Base-by-base conservation (phyloP, 1,140 invertebrate genomes). In the Antheraea pernyi region DNA sequence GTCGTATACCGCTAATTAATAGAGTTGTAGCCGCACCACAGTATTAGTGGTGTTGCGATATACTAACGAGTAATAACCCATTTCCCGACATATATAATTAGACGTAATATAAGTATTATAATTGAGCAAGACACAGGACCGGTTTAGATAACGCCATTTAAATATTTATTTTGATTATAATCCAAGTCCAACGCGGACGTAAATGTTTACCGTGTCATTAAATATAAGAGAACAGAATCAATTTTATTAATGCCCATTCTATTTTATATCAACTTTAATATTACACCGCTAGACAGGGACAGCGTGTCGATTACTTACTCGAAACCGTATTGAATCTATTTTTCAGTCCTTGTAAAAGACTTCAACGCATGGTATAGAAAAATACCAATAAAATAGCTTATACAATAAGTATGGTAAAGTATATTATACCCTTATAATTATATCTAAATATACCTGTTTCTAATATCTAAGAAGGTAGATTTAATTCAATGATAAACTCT, bases 291-390 rank as follows among this genome's bases (percentile, higher is more conserved):
- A 53, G 9, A 6, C 46, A 53, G 46, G 46, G 46, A n/a, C 46
- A 16, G 10, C 46, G 46, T 9, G 6, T 53, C 46, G 46, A 46
- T 42, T 65, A 19, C 19, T 65, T 9, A 67, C 39, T 67, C 19
- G 59, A 67, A 53, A 42, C n/a, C 65, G 64, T 48, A 11, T 65
- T 8, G 58, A 8, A 22, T 53, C 65, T 67, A 59, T 58, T 67
- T 70, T 70, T 37, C 66, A 30, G 48, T 76, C 77, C 86, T 79
- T 84, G 77, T 77, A 88, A 86, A 88, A 88, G 86, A 88, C 82
- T 83, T 88, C 86, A 88, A 88, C 86, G 86, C 83, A 88, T 76
- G 76, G 68, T 59, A 59, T 66, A 30, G 30, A 59, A 59, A 53
- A 53, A 67, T 59, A 66, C 42, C 11, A 53, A 53, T 53, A 53